Base-by-base conservation (phyloP, 2,797 vertebrate genomes). In the Clarias laeviceps region DNA sequence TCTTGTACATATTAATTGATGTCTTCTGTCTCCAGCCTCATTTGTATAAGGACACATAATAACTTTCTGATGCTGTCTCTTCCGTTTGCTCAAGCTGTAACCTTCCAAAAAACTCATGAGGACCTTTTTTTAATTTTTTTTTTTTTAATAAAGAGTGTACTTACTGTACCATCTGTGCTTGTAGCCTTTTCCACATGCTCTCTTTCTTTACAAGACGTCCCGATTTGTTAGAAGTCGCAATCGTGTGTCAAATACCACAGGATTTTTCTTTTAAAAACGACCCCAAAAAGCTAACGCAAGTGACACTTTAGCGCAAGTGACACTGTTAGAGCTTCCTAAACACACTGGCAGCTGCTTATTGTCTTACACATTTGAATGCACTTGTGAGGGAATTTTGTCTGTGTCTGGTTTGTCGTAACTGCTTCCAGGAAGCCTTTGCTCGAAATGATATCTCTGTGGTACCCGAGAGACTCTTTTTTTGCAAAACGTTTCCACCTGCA, bases 1-100 rank as follows among this genome's bases (percentile, higher is more conserved):
- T 93, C 93, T 94, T 96, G 94, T 95, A 95, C 94, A 95, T 96
- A 95, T 93, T 96, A 96, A 96, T 91, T 96, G 95, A 95, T 95
- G 92, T 91, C 89, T 68, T 66, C 74, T 17, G 14, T 73, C 65
- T 76, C 57, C 29, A 85, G 45, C 29, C 5, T 69, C 40, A 66
- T 29, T 32, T 85, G 64, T 34, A 54, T 66, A 61, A 65, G 74
- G 17, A 14, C 18, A 20, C 37, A 24, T 83, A 81, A 57, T 50
- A 45, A 50, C 56, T 79, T 56, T 56, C 50, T 12, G 24, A 68
- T 81, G 24, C 32, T 50, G 45, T 70, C 40, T 80, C 37, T 20
- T 64, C 20, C 59, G 37, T 27, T 83, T 61, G n/a, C 20, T 32
- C 5, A 34, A 56, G 7, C 17, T 64, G 24, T 17, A 79, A 80